Evolutionary conservation across 1,140 invertebrate species (phyloP), one percentile per base, ranked within the genome.

Genomic region (Drosophila truncata): DNA sequence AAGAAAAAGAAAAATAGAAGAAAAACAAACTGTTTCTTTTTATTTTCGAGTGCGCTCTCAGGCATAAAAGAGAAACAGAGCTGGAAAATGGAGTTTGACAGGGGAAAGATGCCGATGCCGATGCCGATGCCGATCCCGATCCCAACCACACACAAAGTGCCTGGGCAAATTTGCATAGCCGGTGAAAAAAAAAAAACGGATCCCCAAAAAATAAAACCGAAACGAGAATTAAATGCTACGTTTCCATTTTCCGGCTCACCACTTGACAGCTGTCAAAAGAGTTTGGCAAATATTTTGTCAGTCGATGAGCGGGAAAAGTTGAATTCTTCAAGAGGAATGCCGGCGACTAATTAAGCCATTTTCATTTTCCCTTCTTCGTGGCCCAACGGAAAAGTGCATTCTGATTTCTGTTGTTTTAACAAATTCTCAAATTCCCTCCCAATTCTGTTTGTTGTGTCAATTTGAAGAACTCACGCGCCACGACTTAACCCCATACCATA

Each of bases 221-320:
- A 35, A 25, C 23, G 50, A 50, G 29, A 72, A 84, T 88, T 65
- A 67, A 80, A 83, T 82, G 84, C 84, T 77, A 80, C 80, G 84
- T 73, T 87, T 80, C 63, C 54, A 66, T 80, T 79, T 64, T 69
- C 54, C 72, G 47, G 74, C 73, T 67, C 47, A 70, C 84, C 80
- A 90, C 84, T 87, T 88, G 84, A 90, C 84, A 87, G 85, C 85
- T 90, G 85, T 90, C 85, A 88, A 88, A 85, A 82, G 77, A 62
- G 46, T 83, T 72, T 59, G 74, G 70, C 85, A 88, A 88, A 88
- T 88, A 88, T 88, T 88, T 88, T 90, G 81, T 85, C 74, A 90
- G 83, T 62, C 66, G 9, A 35, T 16, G 35, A 49, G 39, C 47
- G 46, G 54, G n/a, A 63, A 58, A 50, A 55, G 29, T 46, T 52